Percentiles rank a stretch among this genome's conserved stretches.
Evolutionary conservation across 2,888 invertebrate genomes (phyloP).

Genomic region (Latrodectus elegans): DNA sequence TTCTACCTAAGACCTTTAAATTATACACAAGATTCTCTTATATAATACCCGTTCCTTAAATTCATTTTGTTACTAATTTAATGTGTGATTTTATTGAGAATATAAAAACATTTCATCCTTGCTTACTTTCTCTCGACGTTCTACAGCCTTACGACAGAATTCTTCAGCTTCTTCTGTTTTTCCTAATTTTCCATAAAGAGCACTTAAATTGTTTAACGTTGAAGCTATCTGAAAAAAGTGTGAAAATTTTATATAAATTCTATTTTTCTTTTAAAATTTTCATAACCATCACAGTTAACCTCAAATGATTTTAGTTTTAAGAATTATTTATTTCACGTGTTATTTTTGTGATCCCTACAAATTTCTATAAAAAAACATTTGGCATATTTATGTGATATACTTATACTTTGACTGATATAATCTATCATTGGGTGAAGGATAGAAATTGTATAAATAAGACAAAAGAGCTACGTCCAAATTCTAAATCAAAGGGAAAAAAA

Average conservation of each 20-base stretch:
- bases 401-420: too few species aligned
- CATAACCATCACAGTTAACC: too few species aligned
- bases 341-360: too few species aligned
- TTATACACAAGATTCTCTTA: background rate
- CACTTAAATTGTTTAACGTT: slow-evolving; percentile 37
- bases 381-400: too few species aligned
- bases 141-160: slow-evolving; percentile 32
- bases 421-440: too few species aligned
- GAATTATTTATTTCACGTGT: too few species aligned
- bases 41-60: background rate
- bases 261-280: background rate
- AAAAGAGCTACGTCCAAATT: too few species aligned
- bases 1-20: slow-evolving; percentile 38
- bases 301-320: too few species aligned
- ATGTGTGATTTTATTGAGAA: background rate
- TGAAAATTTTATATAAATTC: background rate
- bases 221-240: slow-evolving; percentile 27
- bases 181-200: slow-evolving; percentile 41
- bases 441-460: too few species aligned
- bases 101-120: background rate
- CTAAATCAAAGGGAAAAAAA: too few species aligned
- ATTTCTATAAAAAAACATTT: too few species aligned
- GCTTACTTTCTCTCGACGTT: slow-evolving; percentile 33
- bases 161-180: slow-evolving; percentile 47
- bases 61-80: background rate